Conservation (phyloP, 2,113 vertebrate species). For the Piprites chloris region DNA sequence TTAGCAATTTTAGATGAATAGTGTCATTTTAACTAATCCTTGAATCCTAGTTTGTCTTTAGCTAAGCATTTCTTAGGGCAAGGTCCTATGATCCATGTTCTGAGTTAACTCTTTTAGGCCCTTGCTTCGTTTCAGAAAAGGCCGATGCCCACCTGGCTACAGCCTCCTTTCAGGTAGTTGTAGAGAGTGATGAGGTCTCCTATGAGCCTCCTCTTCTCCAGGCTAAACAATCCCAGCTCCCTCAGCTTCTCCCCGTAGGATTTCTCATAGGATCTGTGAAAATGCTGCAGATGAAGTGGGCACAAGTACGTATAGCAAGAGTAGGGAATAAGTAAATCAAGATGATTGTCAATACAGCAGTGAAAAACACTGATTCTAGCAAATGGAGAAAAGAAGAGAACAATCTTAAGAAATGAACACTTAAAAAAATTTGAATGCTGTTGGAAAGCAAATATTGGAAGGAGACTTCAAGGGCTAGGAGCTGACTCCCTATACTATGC, state of each 20-base stretch:
- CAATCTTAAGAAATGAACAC: neutral
- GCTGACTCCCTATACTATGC: neutral
- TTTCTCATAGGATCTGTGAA: neutral
- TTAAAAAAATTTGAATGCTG: neutral
- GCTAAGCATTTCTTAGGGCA: no score
- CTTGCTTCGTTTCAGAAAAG: no score
- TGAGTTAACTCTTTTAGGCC: no score
- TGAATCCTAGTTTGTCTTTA: no score
- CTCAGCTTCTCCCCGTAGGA: neutral
- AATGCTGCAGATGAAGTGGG: neutral
- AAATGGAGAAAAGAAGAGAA: neutral
- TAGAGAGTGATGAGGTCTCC: no score
- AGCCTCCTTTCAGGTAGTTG: no score
- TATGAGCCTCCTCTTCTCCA: no score
- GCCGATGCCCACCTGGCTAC: no score
- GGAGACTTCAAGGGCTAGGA: neutral
- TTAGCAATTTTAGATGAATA: no score
- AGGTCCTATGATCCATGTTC: no score
- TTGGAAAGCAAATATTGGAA: neutral
- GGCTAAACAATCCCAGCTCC: no score
- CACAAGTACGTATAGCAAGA: neutral
- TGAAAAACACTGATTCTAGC: neutral
- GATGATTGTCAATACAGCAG: neutral
- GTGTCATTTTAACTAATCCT: no score
- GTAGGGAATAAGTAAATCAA: neutral